Conservation (phyloP, 2,113 vertebrate species). For the Sorex fumeus region DNA sequence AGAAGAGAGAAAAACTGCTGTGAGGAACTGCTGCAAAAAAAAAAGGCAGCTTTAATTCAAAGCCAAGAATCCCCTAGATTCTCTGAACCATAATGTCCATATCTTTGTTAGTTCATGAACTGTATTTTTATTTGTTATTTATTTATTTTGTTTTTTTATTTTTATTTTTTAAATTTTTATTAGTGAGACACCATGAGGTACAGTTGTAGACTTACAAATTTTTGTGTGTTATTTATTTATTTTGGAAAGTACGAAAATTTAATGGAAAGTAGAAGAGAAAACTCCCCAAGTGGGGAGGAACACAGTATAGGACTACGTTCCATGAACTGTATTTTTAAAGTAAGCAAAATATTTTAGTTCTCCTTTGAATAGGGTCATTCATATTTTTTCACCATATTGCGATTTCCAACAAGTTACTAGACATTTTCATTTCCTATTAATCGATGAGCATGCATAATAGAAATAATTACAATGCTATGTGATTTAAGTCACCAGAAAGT, state of each 20-base stretch:
- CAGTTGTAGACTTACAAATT: too few relatives aligned
- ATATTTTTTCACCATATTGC: neutral
- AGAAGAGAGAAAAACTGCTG: too few relatives aligned
- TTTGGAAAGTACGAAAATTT: too few relatives aligned
- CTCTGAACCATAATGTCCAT: neutral
- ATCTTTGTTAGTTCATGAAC: constrained; percentile 10
- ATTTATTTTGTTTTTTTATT: too few relatives aligned
- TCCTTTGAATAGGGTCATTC: neutral
- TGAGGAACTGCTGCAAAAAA: neutral
- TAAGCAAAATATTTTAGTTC: constrained; percentile 29
- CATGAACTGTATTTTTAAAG: constrained; percentile 12
- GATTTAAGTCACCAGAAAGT: constrained; percentile 43
- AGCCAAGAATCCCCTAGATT: neutral
- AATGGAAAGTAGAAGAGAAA: too few relatives aligned
- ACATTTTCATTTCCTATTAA: constrained; percentile 1
- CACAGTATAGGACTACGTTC: too few relatives aligned
- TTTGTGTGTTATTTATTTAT: too few relatives aligned
- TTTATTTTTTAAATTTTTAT: too few relatives aligned
- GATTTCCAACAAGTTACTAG: neutral
- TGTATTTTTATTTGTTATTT: neutral
- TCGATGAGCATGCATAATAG: neutral
- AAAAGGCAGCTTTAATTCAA: neutral
- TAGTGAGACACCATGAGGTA: too few relatives aligned
- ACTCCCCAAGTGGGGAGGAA: too few relatives aligned
- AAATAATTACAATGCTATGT: neutral